Evolutionary conservation across 1,140 invertebrate species (phyloP).

Genomic region (Paramacrobiotus metropolitanus): DNA sequence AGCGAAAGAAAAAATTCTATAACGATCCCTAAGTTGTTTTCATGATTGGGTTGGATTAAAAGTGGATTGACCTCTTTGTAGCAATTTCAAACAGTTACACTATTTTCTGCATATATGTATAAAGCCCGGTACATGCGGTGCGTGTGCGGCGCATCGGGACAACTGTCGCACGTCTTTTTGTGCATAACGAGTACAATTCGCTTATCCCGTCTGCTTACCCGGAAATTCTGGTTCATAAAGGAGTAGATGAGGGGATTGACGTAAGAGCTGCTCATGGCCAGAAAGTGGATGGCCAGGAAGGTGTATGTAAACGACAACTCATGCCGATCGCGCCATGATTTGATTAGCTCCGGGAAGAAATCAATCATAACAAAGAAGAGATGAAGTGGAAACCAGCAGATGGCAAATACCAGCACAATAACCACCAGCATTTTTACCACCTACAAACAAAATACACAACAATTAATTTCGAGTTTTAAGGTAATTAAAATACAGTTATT

Average conservation of each 20-base stretch:
- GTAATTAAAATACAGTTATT: no score
- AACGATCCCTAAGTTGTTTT: no score
- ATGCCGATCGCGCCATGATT: slow-evolving; percentile 15
- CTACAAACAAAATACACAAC: no score
- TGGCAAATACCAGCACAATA: slow-evolving; percentile 28
- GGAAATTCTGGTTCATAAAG: slow-evolving; percentile 60
- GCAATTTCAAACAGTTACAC: no score
- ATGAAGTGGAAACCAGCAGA: slow-evolving; percentile 32
- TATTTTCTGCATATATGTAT: no score
- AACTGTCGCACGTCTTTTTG: no score
- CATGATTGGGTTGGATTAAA: no score
- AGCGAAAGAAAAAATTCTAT: no score
- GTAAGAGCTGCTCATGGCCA: slow-evolving; percentile 44
- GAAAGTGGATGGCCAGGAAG: slow-evolving; percentile 29
- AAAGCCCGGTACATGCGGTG: no score
- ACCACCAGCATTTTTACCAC: slow-evolving; percentile 32
- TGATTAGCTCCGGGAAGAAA: slow-evolving; percentile 14
- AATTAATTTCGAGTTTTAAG: neutral
- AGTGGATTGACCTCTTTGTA: no score
- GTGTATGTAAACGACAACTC: slow-evolving; percentile 18
- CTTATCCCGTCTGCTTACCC: slow-evolving; percentile 33
- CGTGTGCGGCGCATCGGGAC: no score
- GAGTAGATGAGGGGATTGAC: slow-evolving; percentile 71
- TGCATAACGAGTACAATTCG: no score
- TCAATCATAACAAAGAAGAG: slow-evolving; percentile 21